Conservation (phyloP, 2,113 vertebrate genomes). For the Cheilinus undulatus region DNA sequence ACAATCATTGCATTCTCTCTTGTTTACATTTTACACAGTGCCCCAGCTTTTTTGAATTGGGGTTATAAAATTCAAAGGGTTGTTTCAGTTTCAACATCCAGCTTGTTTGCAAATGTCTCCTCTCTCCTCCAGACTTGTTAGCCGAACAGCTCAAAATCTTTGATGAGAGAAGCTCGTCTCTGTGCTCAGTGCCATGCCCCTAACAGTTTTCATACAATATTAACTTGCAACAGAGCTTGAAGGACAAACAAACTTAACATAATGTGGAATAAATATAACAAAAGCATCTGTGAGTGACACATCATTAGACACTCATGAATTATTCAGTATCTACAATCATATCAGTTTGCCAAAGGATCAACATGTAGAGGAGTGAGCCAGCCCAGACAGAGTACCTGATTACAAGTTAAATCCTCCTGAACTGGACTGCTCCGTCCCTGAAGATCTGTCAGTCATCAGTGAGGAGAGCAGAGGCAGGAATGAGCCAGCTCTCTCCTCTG, state of each 20-base stretch:
- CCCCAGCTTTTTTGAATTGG: no score
- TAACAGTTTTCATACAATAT: conserved; percentile 77
- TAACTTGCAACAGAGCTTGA: conserved; percentile 70
- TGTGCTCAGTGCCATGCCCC: conserved; percentile 61
- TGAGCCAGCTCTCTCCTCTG: conserved; percentile 50
- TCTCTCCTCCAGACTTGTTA: no score
- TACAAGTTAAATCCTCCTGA: no score
- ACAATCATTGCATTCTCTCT: no score
- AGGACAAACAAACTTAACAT: conserved; percentile 68
- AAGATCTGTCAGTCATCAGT: conserved; percentile 76
- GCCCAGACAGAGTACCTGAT: no score
- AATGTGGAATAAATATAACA: conserved; percentile 77
- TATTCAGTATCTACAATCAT: no score
- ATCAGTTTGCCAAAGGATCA: no score
- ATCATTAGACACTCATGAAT: no score
- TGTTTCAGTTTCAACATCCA: conserved; percentile 40
- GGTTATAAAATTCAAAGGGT: conserved; percentile 17
- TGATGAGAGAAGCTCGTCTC: conserved; percentile 61
- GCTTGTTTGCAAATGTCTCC: conserved; percentile 25
- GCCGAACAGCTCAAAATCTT: conserved; percentile 57
- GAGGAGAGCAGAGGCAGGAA: conserved; percentile 36
- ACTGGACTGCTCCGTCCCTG: no score
- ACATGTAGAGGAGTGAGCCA: no score
- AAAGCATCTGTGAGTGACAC: conserved; percentile 80
- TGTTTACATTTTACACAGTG: no score